Conservation (phyloP, 2,888 invertebrate genomes). For the Linnaemya vulpina region DNA sequence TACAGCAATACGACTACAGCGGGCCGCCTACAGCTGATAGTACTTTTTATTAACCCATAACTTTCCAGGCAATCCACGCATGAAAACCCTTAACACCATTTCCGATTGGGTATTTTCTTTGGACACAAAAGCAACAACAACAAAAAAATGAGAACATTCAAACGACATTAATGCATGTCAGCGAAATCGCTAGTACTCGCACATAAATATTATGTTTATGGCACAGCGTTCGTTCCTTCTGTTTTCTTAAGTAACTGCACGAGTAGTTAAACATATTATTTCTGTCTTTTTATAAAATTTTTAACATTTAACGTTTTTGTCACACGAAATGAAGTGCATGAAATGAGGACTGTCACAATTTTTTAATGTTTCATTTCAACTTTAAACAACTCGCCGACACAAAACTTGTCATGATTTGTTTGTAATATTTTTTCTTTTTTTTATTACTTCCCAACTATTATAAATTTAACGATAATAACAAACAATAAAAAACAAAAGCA, state of each 20-base stretch:
- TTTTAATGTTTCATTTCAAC: slow-evolving; percentile 54
- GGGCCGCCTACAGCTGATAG: too few relatives aligned
- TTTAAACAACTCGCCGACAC: slow-evolving; percentile 64
- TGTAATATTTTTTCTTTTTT: slow-evolving; percentile 22
- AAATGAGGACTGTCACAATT: slow-evolving; percentile 67
- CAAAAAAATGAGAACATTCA: background rate
- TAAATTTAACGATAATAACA: slow-evolving; percentile 58
- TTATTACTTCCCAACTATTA: slow-evolving; percentile 18
- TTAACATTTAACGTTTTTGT: slow-evolving; percentile 60
- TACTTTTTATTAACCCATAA: too few relatives aligned
- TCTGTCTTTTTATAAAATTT: slow-evolving; percentile 18
- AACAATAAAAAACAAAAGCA: slow-evolving; percentile 52
- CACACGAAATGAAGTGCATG: slow-evolving; percentile 67
- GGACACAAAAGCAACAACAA: background rate
- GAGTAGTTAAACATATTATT: slow-evolving; percentile 1
- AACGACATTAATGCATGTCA: slow-evolving; percentile 15
- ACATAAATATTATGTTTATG: slow-evolving; percentile 2
- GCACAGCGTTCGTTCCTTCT: slow-evolving; percentile 24
- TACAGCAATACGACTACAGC: too few relatives aligned
- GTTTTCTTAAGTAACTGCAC: slow-evolving; percentile 26
- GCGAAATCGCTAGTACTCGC: background rate
- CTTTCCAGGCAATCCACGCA: too few relatives aligned
- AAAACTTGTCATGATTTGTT: slow-evolving; percentile 61
- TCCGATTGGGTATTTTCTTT: slow-evolving; percentile 1
- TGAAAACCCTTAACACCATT: background rate